phyloP scores from a whole-genome alignment of 2,888 invertebrate genomes.

The Apotomis betuletana region DNA sequence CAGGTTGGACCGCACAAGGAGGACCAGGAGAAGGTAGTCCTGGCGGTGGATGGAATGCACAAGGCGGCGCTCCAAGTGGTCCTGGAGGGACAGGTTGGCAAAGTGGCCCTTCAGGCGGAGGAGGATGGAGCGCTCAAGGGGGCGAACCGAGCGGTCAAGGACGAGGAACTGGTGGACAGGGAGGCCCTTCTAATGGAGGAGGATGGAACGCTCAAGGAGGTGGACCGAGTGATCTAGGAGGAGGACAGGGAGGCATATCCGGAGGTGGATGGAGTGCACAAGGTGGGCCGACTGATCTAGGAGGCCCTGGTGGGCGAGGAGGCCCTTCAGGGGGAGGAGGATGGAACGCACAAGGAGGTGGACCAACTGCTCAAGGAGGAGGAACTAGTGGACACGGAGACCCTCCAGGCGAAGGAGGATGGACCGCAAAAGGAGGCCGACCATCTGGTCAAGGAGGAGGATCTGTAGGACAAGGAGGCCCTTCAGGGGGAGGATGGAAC shows the following conservation, averaged over 20 bases:
- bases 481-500: not conserved
- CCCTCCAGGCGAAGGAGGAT: not conserved
- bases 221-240: slow-evolving; percentile 1
- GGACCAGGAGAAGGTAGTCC: not conserved
- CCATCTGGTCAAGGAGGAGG: slow-evolving; percentile 33
- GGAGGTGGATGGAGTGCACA: slow-evolving; percentile 31
- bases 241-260: slow-evolving; percentile 28
- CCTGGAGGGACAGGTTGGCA: slow-evolving; percentile 28
- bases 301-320: slow-evolving; percentile 10
- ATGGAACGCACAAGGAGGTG: slow-evolving; percentile 17
- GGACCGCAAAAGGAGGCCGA: slow-evolving; percentile 37
- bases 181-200: not conserved
- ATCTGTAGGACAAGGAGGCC: slow-evolving; percentile 27
- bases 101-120: slow-evolving; percentile 12
- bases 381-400: slow-evolving; percentile 38
- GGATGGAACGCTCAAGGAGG: slow-evolving; percentile 1
- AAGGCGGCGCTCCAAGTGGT: slow-evolving; percentile 23
- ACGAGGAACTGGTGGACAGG: slow-evolving; percentile 17
- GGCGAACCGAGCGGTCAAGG: slow-evolving; percentile 30
- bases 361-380: not conserved
- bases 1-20: slow-evolving; percentile 35
- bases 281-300: slow-evolving; percentile 12
- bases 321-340: slow-evolving; percentile 3
- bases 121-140: slow-evolving; percentile 1
- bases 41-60: slow-evolving; percentile 13